Percentiles rank a stretch among this genome's conserved stretches.
Evolutionary conservation across 2,888 invertebrate genomes (phyloP).

Genomic region (Rosalia funebris): DNA sequence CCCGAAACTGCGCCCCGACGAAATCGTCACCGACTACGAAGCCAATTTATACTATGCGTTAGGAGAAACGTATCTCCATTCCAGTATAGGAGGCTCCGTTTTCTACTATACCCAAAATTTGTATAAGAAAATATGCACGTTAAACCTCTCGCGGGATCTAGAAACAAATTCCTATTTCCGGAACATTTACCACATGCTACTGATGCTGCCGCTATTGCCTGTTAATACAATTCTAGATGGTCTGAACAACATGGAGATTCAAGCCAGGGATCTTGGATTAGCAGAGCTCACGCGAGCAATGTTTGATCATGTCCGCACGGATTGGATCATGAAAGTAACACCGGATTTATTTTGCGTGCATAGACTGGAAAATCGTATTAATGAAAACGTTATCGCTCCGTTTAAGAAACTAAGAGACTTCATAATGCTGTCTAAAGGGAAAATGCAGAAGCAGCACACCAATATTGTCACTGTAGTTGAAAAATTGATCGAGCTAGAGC

Average conservation of each 20-base stretch:
- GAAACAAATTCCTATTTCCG: constrained; percentile 58
- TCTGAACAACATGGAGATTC: constrained; percentile 56
- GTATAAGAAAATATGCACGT: constrained; percentile 59
- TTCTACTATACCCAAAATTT: constrained; percentile 61
- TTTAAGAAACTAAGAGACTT: constrained; percentile 60
- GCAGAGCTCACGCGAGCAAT: constrained; percentile 46
- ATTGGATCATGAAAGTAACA: constrained; percentile 59
- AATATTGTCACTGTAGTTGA: constrained; percentile 54
- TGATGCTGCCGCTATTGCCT: constrained; percentile 61
- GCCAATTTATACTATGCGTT: constrained; percentile 59
- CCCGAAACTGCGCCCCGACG: constrained; percentile 55
- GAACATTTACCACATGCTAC: constrained; percentile 60
- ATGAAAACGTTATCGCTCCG: constrained; percentile 60
- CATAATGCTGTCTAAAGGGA: constrained; percentile 55
- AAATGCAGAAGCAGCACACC: constrained; percentile 46
- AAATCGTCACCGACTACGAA: constrained; percentile 61
- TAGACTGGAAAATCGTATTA: constrained; percentile 58
- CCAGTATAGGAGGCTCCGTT: constrained; percentile 59
- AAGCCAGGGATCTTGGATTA: constrained; percentile 54
- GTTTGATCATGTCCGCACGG: constrained; percentile 53
- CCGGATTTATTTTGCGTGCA: constrained; percentile 61
- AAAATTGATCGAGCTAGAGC: constrained; percentile 59
- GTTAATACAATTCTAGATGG: constrained; percentile 60
- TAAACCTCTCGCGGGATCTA: constrained; percentile 55
- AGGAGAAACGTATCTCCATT: constrained; percentile 57